Evolutionary conservation across 2,797 vertebrate genomes (phyloP).

Genomic region (Malurus leucopterus): DNA sequence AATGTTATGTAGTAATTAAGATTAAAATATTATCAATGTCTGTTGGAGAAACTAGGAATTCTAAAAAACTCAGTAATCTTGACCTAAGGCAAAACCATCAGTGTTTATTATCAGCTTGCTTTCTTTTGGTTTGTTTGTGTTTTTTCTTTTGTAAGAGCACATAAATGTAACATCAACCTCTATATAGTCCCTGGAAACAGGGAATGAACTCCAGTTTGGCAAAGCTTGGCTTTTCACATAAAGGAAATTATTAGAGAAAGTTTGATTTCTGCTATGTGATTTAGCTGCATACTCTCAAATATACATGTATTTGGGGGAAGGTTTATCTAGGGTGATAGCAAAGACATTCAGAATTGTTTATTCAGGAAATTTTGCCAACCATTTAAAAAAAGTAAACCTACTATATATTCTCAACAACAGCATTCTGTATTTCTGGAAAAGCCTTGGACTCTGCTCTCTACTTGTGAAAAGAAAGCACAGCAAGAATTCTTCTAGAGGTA

Average conservation of each 20-base stretch:
- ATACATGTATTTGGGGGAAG: neutral
- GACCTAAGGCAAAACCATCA: neutral
- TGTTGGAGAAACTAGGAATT: constrained; percentile 32
- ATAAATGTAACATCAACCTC: neutral
- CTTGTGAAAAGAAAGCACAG: neutral
- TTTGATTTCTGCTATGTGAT: neutral
- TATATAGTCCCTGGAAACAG: neutral
- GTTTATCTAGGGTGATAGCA: constrained; percentile 11
- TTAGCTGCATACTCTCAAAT: neutral
- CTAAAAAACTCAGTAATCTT: constrained; percentile 1
- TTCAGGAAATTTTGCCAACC: neutral
- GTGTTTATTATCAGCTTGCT: neutral
- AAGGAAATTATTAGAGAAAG: constrained; percentile 24
- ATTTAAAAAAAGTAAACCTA: neutral
- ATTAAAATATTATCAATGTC: constrained; percentile 29
- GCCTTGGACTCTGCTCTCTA: neutral
- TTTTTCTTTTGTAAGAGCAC: neutral
- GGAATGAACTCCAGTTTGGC: neutral
- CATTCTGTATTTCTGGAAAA: neutral
- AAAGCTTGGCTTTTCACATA: constrained; percentile 27
- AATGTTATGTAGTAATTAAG: constrained; percentile 48
- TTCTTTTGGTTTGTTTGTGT: neutral
- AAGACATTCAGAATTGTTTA: constrained; percentile 32
- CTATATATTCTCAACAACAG: neutral
- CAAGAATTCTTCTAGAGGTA: neutral